phyloP scores from a whole-genome alignment of 2,113 vertebrate genomes.

The Hiodon tergisus region DNA sequence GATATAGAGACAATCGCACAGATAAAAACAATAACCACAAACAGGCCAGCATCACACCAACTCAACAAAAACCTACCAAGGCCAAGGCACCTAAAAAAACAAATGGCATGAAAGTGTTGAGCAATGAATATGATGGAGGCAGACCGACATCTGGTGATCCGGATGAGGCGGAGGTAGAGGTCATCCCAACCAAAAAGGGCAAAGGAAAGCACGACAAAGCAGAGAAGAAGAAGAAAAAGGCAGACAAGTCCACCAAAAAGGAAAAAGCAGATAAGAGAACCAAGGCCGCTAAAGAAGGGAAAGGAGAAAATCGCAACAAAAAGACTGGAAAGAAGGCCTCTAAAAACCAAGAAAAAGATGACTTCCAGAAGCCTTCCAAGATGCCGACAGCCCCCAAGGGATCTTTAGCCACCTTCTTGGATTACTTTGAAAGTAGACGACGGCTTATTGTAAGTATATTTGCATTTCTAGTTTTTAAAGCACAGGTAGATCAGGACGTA shows the following conservation, averaged over 20 bases:
- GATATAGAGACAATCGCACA: conserved; percentile 75
- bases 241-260: conserved; percentile 73
- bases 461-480: conserved; percentile 12
- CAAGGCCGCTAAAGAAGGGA: conserved; percentile 70
- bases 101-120: conserved; percentile 68
- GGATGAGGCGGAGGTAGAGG: conserved; percentile 58
- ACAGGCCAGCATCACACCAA: conserved; percentile 50
- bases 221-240: conserved; percentile 84
- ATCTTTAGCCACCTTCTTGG: conserved; percentile 70
- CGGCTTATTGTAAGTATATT: conserved; percentile 82
- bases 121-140: conserved; percentile 76
- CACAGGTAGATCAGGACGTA: background rate
- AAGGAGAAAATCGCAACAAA: conserved; percentile 56
- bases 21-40: conserved; percentile 66
- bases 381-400: conserved; percentile 63
- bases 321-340: conserved; percentile 73
- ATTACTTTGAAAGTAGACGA: conserved; percentile 87
- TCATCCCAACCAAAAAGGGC: conserved; percentile 59
- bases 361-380: conserved; percentile 31
- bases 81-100: conserved; percentile 72
- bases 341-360: conserved; percentile 65
- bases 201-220: conserved; percentile 71
- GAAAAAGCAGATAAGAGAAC: conserved; percentile 73
- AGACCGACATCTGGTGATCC: conserved; percentile 57
- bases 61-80: conserved; percentile 68